Evolutionary conservation across 1,140 invertebrate genomes (phyloP).

Genomic region (Cydia splendana): DNA sequence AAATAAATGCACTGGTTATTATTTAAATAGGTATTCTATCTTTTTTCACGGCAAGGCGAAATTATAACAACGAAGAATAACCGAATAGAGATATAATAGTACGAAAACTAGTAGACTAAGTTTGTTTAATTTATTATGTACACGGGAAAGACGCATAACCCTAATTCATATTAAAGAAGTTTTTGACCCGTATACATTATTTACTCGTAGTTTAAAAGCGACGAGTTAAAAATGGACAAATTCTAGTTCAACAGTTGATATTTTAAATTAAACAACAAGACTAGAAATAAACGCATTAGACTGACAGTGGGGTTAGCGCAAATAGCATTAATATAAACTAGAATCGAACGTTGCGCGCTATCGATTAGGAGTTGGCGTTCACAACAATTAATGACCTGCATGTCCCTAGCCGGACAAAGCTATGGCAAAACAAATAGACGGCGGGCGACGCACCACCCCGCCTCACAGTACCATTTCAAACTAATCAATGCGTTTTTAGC

Average conservation of each 20-base stretch:
- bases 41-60: conserved; percentile 45
- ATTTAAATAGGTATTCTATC: background rate
- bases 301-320: conserved; percentile 66
- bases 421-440: conserved; percentile 79
- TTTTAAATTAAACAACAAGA: conserved; percentile 9
- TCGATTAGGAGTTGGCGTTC: conserved; percentile 77
- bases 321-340: conserved; percentile 79
- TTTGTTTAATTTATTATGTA: conserved; percentile 31
- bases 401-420: conserved; percentile 76
- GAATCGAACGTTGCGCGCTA: conserved; percentile 75
- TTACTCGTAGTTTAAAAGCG: background rate
- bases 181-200: conserved; percentile 33
- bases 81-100: no score
- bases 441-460: conserved; percentile 64
- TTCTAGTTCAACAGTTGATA: background rate
- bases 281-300: conserved; percentile 33
- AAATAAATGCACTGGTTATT: background rate
- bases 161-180: no score
- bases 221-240: background rate
- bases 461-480: conserved; percentile 44
- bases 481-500: conserved; percentile 13
- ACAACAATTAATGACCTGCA: conserved; percentile 80
- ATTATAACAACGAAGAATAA: background rate
- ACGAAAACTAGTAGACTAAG: no score
- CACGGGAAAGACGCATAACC: no score